These are phyloP conservation scores for Muscicapa comitata DNA, from an alignment of 2,797 vertebrate genomes.

Conservation along the genomic window DNA sequence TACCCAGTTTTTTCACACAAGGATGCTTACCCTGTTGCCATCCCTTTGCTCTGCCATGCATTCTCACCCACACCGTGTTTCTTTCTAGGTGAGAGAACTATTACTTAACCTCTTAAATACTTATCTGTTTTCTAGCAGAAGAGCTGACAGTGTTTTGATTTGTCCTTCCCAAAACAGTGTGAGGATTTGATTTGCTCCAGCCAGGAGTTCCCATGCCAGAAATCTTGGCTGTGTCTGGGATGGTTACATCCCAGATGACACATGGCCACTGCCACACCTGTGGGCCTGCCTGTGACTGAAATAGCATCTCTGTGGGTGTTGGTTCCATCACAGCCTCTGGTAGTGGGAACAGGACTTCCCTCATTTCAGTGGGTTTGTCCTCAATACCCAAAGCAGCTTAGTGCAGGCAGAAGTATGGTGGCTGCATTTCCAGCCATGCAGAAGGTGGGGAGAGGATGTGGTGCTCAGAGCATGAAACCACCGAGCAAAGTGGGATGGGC, in stretches of 20 bases:
- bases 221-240: not conserved
- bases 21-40: not conserved
- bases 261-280: not conserved
- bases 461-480: not conserved
- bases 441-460: not conserved
- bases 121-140: not conserved
- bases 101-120: not conserved
- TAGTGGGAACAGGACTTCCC: not conserved
- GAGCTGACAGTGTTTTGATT: not conserved
- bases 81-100: not conserved
- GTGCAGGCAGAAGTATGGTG: not conserved
- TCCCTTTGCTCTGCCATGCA: not conserved
- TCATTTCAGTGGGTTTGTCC: not conserved
- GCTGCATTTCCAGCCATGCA: not conserved
- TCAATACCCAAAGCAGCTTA: not conserved
- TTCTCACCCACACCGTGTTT: accelerated
- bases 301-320: not conserved
- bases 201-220: not conserved
- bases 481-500: accelerated
- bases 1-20: not conserved
- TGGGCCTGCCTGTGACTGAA: not conserved
- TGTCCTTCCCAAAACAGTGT: not conserved
- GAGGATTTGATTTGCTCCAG: not conserved
- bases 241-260: not conserved
- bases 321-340: not conserved